Conservation (phyloP, 1,140 invertebrate genomes). For the Brachionus asplanchnoidis region DNA sequence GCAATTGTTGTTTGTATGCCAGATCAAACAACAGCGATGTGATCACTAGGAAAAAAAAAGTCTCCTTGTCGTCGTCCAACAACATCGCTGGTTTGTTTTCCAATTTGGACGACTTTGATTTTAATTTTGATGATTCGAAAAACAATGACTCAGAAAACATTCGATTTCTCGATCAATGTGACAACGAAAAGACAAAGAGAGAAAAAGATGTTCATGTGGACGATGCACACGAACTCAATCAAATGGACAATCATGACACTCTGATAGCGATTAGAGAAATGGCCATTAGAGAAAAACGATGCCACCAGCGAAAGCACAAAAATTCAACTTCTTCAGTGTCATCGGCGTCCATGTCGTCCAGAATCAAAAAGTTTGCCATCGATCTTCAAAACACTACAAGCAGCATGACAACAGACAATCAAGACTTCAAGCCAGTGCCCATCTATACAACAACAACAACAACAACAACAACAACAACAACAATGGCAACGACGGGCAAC, state of each 20-base stretch:
- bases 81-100: neutral
- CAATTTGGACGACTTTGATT: slow-evolving; percentile 7
- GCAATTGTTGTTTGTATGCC: neutral
- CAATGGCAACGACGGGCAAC: too few relatives aligned
- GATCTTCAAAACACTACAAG: slow-evolving; percentile 10
- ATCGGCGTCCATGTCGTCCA: neutral
- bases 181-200: neutral
- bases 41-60: neutral
- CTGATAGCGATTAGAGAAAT: slow-evolving; percentile 25
- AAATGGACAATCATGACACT: neutral
- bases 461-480: too few relatives aligned
- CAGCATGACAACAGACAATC: neutral
- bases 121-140: neutral
- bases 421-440: neutral
- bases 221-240: neutral
- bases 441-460: neutral
- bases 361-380: slow-evolving; percentile 19
- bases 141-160: neutral
- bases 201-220: neutral
- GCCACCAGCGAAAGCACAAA: slow-evolving; percentile 18
- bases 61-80: neutral
- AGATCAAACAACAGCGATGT: neutral
- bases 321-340: slow-evolving; percentile 33
- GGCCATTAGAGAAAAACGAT: neutral
- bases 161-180: neutral